phyloP scores from a whole-genome alignment of 2,888 invertebrate genomes.

The Drosophila crucigera region DNA sequence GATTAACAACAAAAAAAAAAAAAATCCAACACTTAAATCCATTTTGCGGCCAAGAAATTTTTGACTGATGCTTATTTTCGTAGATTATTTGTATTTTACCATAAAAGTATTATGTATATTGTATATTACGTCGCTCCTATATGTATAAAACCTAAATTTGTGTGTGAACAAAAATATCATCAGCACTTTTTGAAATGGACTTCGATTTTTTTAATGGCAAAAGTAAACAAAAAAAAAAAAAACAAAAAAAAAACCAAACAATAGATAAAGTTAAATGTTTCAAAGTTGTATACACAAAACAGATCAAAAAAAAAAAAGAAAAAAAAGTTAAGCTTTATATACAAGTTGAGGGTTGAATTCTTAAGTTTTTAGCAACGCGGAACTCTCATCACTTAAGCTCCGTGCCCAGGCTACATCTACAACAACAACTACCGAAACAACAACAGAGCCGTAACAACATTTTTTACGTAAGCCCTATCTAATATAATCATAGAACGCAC shows the following conservation, averaged over 20 bases:
- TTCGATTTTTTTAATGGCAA: constrained; percentile 84
- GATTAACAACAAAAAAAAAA: not conserved
- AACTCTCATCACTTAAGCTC: constrained; percentile 64
- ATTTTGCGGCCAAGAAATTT: constrained; percentile 84
- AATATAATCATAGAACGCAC: constrained; percentile 56
- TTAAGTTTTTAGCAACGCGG: constrained; percentile 77
- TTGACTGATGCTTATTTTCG: constrained; percentile 84
- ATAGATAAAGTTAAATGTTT: constrained; percentile 44
- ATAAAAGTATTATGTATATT: constrained; percentile 68
- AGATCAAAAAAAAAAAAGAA: constrained; percentile 42
- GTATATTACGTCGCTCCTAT: constrained; percentile 77
- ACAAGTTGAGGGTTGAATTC: constrained; percentile 81
- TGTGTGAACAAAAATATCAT: constrained; percentile 85
- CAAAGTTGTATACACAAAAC: constrained; percentile 62
- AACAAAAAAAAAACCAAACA: constrained; percentile 32
- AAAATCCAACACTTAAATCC: constrained; percentile 15
- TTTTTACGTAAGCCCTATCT: constrained; percentile 72
- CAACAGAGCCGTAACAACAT: constrained; percentile 59
- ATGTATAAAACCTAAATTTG: constrained; percentile 78
- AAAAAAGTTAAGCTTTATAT: constrained; percentile 73
- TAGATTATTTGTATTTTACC: constrained; percentile 77
- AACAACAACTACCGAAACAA: constrained; percentile 49
- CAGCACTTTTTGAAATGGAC: constrained; percentile 85
- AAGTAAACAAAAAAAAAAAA: constrained; percentile 43
- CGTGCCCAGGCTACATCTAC: constrained; percentile 60